Base-by-base conservation (phyloP, 2,113 vertebrate species). In the Takifugu flavidus region DNA sequence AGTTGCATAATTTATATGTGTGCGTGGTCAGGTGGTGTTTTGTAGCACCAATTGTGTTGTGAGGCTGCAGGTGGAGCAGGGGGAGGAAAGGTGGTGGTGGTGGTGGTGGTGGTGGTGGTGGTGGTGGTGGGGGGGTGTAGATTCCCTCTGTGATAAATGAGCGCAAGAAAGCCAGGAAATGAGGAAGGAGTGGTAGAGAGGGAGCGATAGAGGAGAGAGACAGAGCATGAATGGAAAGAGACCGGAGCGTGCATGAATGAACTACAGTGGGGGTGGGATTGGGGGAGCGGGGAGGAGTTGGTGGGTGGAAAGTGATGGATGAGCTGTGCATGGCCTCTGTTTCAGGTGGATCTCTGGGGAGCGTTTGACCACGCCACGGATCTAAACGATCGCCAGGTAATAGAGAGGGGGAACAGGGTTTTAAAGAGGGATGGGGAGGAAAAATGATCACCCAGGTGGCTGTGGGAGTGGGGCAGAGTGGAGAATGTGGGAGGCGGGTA, bases 261-360 rank as follows among this genome's bases (percentile, higher is more conserved):
- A 75, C 53, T 45, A 45, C 25, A 4, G 49, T 31, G 28, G 43
- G 46, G 51, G 55, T 13, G 26, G 64, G 31, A 20, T 12, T 50
- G 47, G 53, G 1, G 25, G 25, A 27, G 52, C 14, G 28, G 13
- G 11, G 51, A 15, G 27, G 27, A 51, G 4, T 29, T 39, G 42
- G 49, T 62, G 44, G 53, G 44, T 31, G 53, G 70, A 57, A 54
- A 72, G 73, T 83, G 86, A 88, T 86, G 80, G 84, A 85, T 85
- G 80, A 83, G 80, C 54, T 7, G 49, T 45, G 39, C 64, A 11
- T 54, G 82, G 55, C 77, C 79, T 78, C 71, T 20, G 73, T 70
- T 79, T 61, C 79, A 69, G 77, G 68, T 75, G 79, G 76, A 79
- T 76, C 80, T 75, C 80, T 20, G 13, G 56, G 72, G 78, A 79